Percentiles rank a stretch among this genome's conserved stretches.
Conservation (phyloP, 2,797 vertebrate genomes). For the Benthosema pterotum region DNA sequence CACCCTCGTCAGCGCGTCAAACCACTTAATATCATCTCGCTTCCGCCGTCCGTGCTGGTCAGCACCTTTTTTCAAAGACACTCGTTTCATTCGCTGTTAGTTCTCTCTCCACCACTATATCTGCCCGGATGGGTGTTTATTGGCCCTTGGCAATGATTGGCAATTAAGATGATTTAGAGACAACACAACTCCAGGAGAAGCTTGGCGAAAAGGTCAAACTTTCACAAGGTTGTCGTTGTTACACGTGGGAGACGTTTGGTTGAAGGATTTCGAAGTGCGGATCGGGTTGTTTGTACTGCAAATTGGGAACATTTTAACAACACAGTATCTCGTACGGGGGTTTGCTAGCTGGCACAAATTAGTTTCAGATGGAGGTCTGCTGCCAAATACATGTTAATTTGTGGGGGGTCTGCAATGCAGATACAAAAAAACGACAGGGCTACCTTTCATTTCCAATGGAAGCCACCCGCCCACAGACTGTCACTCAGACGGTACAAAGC, state of each 20-base stretch:
- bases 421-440: too few species aligned
- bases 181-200: conserved; percentile 61
- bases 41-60: conserved; percentile 58
- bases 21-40: conserved; percentile 55
- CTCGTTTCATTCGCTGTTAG: conserved; percentile 65
- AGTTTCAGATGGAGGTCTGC: too few species aligned
- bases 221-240: conserved; percentile 24
- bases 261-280: conserved; percentile 23
- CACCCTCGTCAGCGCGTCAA: conserved; percentile 51
- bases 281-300: not conserved
- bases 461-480: too few species aligned
- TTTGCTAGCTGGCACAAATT: too few species aligned
- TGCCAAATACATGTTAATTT: too few species aligned
- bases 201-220: conserved; percentile 63
- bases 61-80: conserved; percentile 49
- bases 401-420: too few species aligned
- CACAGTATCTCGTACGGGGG: too few species aligned
- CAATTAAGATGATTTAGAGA: conserved; percentile 65
- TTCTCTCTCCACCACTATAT: conserved; percentile 49
- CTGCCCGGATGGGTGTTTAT: conserved; percentile 64
- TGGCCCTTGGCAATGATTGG: conserved; percentile 58
- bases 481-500: too few species aligned
- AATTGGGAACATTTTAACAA: too few species aligned
- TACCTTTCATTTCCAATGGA: too few species aligned
- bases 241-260: conserved; percentile 36